Conservation (phyloP, 1,140 invertebrate species). For the Drosophila prosaltans region DNA sequence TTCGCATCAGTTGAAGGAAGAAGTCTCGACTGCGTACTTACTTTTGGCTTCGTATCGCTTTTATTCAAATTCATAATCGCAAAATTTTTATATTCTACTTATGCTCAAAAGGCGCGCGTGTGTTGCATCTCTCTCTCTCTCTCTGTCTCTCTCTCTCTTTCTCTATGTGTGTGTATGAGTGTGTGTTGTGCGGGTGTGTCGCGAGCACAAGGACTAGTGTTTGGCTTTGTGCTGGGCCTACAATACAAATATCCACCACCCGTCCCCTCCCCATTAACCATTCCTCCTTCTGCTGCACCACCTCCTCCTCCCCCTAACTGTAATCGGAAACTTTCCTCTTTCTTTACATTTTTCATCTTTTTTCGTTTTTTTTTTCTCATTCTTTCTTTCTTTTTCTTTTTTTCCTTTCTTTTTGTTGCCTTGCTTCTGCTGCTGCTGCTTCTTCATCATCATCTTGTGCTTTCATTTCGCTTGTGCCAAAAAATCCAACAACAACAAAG, state of each 20-base stretch:
- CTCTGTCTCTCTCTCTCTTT: background rate
- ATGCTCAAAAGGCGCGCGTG: slow-evolving; percentile 67
- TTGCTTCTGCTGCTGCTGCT: slow-evolving; percentile 50
- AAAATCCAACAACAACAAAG: slow-evolving; percentile 54
- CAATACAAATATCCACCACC: slow-evolving; percentile 31
- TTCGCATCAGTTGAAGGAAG: slow-evolving; percentile 6
- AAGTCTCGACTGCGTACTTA: slow-evolving; percentile 48
- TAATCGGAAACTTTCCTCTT: slow-evolving; percentile 82
- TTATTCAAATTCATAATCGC: slow-evolving; percentile 83
- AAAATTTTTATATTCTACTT: slow-evolving; percentile 82
- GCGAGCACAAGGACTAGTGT: slow-evolving; percentile 52
- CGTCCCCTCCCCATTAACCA: background rate
- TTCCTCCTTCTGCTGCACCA: background rate
- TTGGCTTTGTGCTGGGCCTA: slow-evolving; percentile 71
- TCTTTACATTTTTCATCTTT: slow-evolving; percentile 78
- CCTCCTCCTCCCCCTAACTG: slow-evolving; percentile 40
- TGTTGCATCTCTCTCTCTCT: slow-evolving; percentile 25
- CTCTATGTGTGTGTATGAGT: slow-evolving; percentile 20
- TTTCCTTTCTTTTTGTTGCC: slow-evolving; percentile 47
- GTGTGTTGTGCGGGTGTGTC: slow-evolving; percentile 13
- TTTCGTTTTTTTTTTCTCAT: slow-evolving; percentile 52
- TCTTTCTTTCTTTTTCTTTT: slow-evolving; percentile 55
- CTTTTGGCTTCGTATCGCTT: slow-evolving; percentile 75
- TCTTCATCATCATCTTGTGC: slow-evolving; percentile 63
- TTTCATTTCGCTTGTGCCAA: slow-evolving; percentile 76